Evolutionary conservation across 1,140 invertebrate genomes (phyloP), one percentile per base, ranked within the genome.

Genomic region (Drosophila punjabiensis): DNA sequence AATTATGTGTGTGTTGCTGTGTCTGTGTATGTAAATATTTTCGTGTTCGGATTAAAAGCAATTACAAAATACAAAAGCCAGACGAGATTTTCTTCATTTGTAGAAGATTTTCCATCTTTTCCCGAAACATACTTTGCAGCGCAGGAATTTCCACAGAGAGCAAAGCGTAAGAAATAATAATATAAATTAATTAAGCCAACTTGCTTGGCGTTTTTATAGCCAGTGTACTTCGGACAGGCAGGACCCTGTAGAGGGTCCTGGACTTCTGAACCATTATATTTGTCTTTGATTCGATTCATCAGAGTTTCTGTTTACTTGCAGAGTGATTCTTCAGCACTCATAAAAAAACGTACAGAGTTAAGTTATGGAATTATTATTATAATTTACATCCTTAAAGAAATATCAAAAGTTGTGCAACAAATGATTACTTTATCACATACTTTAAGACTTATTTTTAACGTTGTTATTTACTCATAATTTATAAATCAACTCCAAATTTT

Each of bases 251-350:
- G 16, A 16, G 16, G 24, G 24, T 33, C 20, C 33, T 45, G 18
- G 39, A 28, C 11, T 24, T 4, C 35, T 47, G 45, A 39, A 16
- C 24, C 45, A 18, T 59, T 63, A 43, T 77, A 56, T 83, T 83
- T 87, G 68, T 50, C 48, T 83, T 74, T 83, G 76, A 87, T 80
- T 83, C 18, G 45, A 75, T 64, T 74, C 52, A 35, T 69, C 75
- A 39, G 62, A 48, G 76, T 13, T 76, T 86, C 66, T 76, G 58
- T 86, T 85, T 74, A 75, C 78, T 63, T 59, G 52, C 52, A 20
- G 9, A 9, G 2, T 24, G 33, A 24, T 37, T 37, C 20, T 41
- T 41, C 7, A 11, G 13, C 28, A 28, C 43, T n/a, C n/a, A 39
- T 16, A 24, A 56, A 39, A 55, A 9, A 24, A 24, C 24, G 24